Evolutionary conservation across 2,888 invertebrate genomes (phyloP).

Genomic region (Agonopterix heracliana): DNA sequence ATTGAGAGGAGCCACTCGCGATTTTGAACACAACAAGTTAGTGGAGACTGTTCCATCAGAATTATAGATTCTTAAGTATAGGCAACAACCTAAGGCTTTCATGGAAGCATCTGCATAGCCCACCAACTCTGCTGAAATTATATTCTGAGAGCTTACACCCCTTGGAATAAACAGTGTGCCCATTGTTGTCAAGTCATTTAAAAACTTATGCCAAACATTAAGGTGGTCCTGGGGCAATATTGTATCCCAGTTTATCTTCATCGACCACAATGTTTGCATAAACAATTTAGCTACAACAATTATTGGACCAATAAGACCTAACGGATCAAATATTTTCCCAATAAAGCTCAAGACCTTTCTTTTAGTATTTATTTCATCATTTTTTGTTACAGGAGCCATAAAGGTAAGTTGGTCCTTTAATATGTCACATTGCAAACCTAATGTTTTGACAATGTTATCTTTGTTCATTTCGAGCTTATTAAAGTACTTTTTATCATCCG

Average conservation of each 20-base stretch:
- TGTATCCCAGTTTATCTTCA: too few relatives aligned
- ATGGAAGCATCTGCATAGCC: constrained; percentile 13
- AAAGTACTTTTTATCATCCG: background rate
- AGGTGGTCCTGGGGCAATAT: too few relatives aligned
- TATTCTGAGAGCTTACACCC: background rate
- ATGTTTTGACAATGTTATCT: background rate
- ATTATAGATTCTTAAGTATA: constrained; percentile 12
- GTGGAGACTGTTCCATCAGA: constrained; percentile 1
- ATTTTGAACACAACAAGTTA: constrained; percentile 12
- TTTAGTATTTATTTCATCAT: background rate
- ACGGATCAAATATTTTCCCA: background rate
- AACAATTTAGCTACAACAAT: too few relatives aligned
- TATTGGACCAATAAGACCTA: too few relatives aligned
- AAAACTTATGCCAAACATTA: too few relatives aligned
- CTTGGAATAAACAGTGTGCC: background rate
- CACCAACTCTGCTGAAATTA: constrained; percentile 7
- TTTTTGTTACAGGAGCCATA: background rate
- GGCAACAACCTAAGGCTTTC: constrained; percentile 12
- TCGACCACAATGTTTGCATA: too few relatives aligned
- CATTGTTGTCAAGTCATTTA: too few relatives aligned
- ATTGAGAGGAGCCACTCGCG: constrained; percentile 8
- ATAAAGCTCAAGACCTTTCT: background rate
- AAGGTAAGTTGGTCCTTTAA: background rate
- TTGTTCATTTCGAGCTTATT: background rate
- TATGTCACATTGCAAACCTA: background rate